Evolutionary conservation across 2,888 invertebrate genomes (phyloP), one percentile per base, ranked within the genome.

Genomic region (Seira ritae): DNA sequence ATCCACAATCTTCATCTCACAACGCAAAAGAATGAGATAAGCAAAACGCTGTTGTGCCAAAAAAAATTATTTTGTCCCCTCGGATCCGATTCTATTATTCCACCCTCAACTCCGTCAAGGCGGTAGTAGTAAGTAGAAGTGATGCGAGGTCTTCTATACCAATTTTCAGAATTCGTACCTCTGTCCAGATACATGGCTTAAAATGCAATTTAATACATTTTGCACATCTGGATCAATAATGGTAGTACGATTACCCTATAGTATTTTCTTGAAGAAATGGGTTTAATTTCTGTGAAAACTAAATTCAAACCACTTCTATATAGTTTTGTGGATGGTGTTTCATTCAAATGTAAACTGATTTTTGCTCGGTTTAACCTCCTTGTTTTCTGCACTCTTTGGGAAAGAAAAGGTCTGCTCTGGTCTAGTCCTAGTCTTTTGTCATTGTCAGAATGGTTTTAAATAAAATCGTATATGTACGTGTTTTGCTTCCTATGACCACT

Each of bases 141-240:
- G 2, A n/a, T n/a, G n/a, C n/a, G n/a, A n/a, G n/a, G n/a, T n/a
- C n/a, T n/a, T n/a, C n/a, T n/a, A n/a, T n/a, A n/a, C 42, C 42
- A 42, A 42, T 50, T 50, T 50, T 15, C 50, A 50, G 50, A n/a
- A 50, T 50, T 50, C 12, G 12, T 50, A 50, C 8, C 15, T 50
- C 50, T 15, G 3, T 3, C 8, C 8, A 8, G 17, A 10, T 31
- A 37, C n/a, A 68, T n/a, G 19, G 50, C 10, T 24, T 17, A 69
- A 31, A 62, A 71, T 71, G 65, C 66, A 71, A 24, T 78, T 78
- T 66, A 71, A 78, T 78, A 62, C 46, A 55, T 71, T 78, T 78
- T 71, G 78, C 78, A 65, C 78, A 78, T 78, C 78, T 78, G 78
- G 71, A 71, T 71, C 23, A 69, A 42, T 37, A 42, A 8, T 42